These are phyloP conservation scores for Gortyna flavago DNA, from an alignment of 2,888 invertebrate species.

Conservation along the genomic window DNA sequence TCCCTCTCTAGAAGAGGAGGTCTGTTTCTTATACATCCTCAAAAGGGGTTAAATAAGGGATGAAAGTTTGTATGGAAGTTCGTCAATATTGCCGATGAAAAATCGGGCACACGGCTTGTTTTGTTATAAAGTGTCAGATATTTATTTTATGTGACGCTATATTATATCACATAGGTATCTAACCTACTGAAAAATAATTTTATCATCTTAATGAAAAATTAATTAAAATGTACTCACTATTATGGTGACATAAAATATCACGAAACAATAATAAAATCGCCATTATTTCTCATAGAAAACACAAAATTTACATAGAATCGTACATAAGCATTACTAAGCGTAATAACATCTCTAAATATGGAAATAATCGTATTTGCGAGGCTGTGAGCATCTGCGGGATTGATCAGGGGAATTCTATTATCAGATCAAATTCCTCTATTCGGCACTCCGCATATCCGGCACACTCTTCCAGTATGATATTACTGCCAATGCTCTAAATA, in stretches of 20 bases:
- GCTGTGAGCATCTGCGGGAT: conserved; percentile 35
- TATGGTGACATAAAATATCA: conserved; percentile 6
- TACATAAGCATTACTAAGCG: conserved; percentile 21
- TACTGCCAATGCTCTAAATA: conserved; percentile 23
- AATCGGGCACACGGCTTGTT: too few species aligned
- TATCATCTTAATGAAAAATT: neutral
- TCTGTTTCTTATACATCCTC: neutral
- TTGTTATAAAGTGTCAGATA: neutral
- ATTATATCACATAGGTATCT: neutral
- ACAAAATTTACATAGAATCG: conserved; percentile 41
- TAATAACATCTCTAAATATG: conserved; percentile 48
- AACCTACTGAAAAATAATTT: neutral
- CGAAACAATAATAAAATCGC: neutral
- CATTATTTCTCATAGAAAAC: conserved; percentile 17
- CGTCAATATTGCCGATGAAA: neutral
- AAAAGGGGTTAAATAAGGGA: neutral
- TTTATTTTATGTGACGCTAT: neutral
- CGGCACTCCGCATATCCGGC: conserved; percentile 2
- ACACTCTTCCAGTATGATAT: conserved; percentile 23
- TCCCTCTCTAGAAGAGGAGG: too few species aligned
- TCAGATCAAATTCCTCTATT: conserved; percentile 42
- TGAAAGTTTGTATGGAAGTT: neutral
- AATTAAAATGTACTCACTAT: neutral
- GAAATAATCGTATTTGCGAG: conserved; percentile 47
- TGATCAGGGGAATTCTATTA: conserved; percentile 45